These are phyloP conservation scores for Corbicula japonica DNA, from an alignment of 2,888 invertebrate species.

Conservation along the genomic window DNA sequence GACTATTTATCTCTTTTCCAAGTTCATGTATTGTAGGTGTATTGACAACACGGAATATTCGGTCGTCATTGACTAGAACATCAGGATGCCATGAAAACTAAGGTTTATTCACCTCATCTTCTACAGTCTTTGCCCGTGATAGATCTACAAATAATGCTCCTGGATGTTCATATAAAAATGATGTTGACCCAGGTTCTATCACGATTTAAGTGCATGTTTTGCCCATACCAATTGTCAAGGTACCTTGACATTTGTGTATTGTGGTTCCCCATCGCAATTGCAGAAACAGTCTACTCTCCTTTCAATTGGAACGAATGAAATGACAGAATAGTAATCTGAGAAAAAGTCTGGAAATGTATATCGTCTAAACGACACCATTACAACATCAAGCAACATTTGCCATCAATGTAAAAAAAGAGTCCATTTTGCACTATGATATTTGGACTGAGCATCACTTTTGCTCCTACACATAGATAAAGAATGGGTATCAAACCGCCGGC, in stretches of 20 bases:
- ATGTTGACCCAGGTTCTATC: slow-evolving; percentile 43
- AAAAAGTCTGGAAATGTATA: slow-evolving; percentile 57
- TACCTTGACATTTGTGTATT: slow-evolving; percentile 55
- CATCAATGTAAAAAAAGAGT: slow-evolving; percentile 55
- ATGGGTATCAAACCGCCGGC: slow-evolving; percentile 44
- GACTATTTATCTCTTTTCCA: slow-evolving; percentile 28
- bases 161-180: slow-evolving; percentile 58
- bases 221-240: slow-evolving; percentile 56
- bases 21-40: slow-evolving; percentile 46
- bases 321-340: slow-evolving; percentile 23
- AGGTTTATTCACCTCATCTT: slow-evolving; percentile 21
- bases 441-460: slow-evolving; percentile 59
- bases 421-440: slow-evolving; percentile 61
- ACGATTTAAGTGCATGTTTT: slow-evolving; percentile 37
- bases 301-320: slow-evolving; percentile 53
- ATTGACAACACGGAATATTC: slow-evolving; percentile 49
- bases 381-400: slow-evolving; percentile 55
- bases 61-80: slow-evolving; percentile 54
- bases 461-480: slow-evolving; percentile 43
- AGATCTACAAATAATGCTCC: slow-evolving; percentile 66
- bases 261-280: slow-evolving; percentile 53
- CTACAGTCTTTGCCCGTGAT: slow-evolving; percentile 57
- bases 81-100: slow-evolving; percentile 65
- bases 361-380: slow-evolving; percentile 64
- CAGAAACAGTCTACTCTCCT: slow-evolving; percentile 52